These are phyloP conservation scores for Dione juno DNA, from an alignment of 2,888 invertebrate genomes.

Conservation along the genomic window DNA sequence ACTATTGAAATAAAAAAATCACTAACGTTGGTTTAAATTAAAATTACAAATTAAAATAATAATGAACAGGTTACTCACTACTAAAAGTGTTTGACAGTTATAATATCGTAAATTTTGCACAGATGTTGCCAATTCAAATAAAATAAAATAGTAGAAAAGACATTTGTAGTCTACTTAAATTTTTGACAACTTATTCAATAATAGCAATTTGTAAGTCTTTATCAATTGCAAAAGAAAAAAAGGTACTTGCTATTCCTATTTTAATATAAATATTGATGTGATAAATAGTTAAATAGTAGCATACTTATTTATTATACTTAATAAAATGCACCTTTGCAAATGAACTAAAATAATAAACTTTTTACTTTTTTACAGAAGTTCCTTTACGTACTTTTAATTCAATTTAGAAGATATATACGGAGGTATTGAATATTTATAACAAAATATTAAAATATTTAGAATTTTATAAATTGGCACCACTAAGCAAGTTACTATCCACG, in stretches of 20 bases:
- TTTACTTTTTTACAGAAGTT: no score
- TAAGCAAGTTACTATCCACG: constrained; percentile 43
- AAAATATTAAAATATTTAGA: background rate
- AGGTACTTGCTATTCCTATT: background rate
- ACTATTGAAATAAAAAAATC: background rate
- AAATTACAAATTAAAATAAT: background rate
- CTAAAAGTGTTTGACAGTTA: constrained; percentile 23
- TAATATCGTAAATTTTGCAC: constrained; percentile 10
- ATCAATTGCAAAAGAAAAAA: background rate
- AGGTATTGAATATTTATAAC: background rate
- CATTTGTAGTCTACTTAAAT: background rate
- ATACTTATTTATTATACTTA: background rate
- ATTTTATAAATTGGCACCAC: constrained; percentile 46
- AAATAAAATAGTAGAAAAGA: background rate
- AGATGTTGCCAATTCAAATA: constrained; percentile 7
- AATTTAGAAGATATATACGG: no score
- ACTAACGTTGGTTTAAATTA: background rate
- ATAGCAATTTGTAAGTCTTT: background rate
- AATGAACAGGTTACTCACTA: constrained; percentile 12
- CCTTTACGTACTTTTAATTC: no score
- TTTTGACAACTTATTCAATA: background rate
- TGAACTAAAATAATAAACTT: no score
- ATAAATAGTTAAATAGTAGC: background rate
- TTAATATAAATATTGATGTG: background rate
- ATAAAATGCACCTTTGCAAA: no score